Conservation (phyloP, 2,888 invertebrate species). For the Andrena fulva region DNA sequence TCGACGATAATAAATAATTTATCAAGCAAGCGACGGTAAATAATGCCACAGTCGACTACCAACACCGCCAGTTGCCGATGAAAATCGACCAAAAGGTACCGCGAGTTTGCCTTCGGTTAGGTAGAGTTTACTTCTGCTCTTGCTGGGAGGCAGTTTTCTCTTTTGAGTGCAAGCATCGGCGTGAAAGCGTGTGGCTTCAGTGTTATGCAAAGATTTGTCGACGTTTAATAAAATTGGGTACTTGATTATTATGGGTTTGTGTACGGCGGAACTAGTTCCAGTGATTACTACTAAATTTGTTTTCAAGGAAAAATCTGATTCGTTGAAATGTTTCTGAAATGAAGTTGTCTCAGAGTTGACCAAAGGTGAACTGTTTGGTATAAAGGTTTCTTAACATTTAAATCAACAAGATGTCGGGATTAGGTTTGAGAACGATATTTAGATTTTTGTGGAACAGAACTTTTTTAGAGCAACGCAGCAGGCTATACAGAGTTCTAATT, state of each 20-base stretch:
- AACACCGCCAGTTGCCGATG: neutral
- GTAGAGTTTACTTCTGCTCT: neutral
- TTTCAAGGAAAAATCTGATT: too few species aligned
- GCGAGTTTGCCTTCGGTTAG: too few species aligned
- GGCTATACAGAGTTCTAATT: neutral
- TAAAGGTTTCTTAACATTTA: neutral
- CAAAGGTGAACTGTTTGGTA: too few species aligned
- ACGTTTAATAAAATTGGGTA: too few species aligned
- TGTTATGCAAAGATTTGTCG: too few species aligned
- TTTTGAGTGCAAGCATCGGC: neutral
- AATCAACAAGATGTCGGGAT: neutral
- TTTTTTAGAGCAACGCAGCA: neutral
- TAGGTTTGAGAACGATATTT: neutral
- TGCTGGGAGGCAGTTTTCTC: neutral
- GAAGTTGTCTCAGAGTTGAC: too few species aligned
- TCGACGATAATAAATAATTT: conserved; percentile 15
- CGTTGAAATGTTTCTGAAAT: too few species aligned
- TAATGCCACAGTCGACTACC: neutral
- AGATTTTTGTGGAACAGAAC: neutral
- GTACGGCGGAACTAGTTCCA: too few species aligned
- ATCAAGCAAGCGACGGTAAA: neutral
- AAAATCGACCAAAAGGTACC: neutral
- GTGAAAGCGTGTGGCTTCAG: neutral
- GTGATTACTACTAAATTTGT: too few species aligned
- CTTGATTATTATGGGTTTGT: too few species aligned